Evolutionary conservation across 2,888 invertebrate species (phyloP).

Genomic region (Apodemia zela): DNA sequence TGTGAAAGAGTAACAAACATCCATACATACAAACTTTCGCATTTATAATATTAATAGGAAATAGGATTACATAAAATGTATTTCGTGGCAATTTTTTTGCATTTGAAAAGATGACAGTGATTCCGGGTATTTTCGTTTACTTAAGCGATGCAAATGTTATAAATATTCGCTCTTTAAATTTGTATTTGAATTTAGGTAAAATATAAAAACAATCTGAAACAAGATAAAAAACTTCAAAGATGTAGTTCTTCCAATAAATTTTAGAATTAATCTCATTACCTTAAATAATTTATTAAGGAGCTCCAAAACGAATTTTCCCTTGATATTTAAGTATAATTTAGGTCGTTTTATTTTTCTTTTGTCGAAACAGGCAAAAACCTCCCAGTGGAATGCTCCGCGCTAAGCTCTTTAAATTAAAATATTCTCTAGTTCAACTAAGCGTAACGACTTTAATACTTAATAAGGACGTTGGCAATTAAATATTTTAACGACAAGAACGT

Average conservation of each 20-base stretch:
- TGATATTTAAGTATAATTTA: neutral
- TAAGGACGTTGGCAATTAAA: neutral
- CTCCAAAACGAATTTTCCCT: neutral
- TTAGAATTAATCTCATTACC: conserved; percentile 2
- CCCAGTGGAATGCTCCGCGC: neutral
- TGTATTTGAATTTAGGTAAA: too few species aligned
- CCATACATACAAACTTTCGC: too few species aligned
- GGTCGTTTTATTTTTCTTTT: conserved; percentile 7
- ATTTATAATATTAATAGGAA: too few species aligned
- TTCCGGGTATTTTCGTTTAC: too few species aligned
- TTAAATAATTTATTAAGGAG: conserved; percentile 5
- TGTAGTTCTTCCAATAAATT: neutral
- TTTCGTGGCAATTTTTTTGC: too few species aligned
- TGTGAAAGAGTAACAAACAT: too few species aligned
- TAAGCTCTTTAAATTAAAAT: conserved; percentile 16
- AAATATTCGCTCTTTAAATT: too few species aligned
- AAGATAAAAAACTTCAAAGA: conserved; percentile 1
- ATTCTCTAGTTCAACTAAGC: conserved; percentile 11
- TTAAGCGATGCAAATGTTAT: too few species aligned
- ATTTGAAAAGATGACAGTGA: too few species aligned
- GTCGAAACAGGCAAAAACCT: conserved; percentile 10
- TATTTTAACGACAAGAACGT: neutral
- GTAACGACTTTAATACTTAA: conserved; percentile 12
- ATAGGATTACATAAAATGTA: too few species aligned
- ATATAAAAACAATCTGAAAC: neutral